These are phyloP conservation scores for Pangasius macronema DNA, from an alignment of 2,797 vertebrate genomes.

Conservation along the genomic window DNA sequence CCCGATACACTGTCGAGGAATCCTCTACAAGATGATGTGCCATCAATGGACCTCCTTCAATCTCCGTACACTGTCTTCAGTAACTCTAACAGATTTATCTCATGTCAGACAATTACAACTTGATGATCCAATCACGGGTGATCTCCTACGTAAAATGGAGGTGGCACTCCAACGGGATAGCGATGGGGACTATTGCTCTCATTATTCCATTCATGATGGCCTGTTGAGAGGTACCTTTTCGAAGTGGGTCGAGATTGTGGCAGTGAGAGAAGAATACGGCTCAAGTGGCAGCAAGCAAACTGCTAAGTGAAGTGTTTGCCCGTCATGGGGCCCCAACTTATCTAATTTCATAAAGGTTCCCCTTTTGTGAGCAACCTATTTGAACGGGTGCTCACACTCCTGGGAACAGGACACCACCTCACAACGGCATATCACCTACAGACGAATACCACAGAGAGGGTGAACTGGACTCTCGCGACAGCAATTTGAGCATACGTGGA, in stretches of 20 bases:
- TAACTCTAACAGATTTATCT: background rate
- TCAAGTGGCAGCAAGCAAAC: background rate
- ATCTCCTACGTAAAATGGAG: background rate
- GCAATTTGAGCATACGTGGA: slow-evolving; percentile 26
- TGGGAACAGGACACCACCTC: slow-evolving; percentile 1
- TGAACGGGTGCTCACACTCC: background rate
- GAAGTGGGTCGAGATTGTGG: slow-evolving; percentile 3
- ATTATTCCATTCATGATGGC: background rate
- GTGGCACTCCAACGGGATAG: no score
- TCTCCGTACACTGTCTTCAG: background rate
- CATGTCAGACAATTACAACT: background rate
- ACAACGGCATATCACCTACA: slow-evolving; percentile 32
- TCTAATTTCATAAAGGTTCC: background rate
- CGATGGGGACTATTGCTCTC: no score
- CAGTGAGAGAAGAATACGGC: background rate
- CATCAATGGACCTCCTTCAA: background rate
- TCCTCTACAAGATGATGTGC: background rate
- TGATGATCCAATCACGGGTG: background rate
- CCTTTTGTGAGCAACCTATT: background rate
- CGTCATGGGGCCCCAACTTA: background rate
- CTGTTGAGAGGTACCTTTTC: background rate
- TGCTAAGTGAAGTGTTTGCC: background rate
- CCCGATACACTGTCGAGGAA: background rate
- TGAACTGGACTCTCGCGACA: slow-evolving; percentile 11
- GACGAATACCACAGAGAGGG: slow-evolving; percentile 4